These are phyloP conservation scores for Empis stercorea DNA, from an alignment of 2,888 invertebrate species.

Conservation along the genomic window DNA sequence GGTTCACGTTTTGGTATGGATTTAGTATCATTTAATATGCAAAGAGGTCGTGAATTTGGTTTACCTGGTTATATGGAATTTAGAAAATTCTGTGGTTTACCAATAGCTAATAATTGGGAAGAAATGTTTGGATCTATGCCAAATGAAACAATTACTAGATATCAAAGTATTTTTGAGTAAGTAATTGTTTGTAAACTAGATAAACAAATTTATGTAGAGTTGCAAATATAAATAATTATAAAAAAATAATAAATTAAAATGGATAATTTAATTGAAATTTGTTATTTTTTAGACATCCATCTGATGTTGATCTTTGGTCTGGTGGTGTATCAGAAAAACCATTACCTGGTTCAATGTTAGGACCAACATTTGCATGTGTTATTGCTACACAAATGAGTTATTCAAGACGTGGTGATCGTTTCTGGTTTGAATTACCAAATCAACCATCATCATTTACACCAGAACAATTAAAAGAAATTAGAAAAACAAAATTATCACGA, in stretches of 20 bases:
- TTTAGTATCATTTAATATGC: conserved; percentile 85
- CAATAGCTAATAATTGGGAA: conserved; percentile 59
- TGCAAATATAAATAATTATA: background rate
- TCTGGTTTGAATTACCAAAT: conserved; percentile 87
- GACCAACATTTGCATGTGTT: conserved; percentile 87
- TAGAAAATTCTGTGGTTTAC: conserved; percentile 79
- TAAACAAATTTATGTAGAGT: background rate
- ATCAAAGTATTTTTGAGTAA: conserved; percentile 71
- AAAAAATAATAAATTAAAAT: background rate
- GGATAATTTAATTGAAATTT: no score
- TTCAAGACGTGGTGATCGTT: conserved; percentile 78
- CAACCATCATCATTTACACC: conserved; percentile 84
- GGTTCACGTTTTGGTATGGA: conserved; percentile 67
- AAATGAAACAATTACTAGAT: conserved; percentile 72
- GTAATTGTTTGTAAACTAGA: conserved; percentile 19
- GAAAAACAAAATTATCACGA: conserved; percentile 66
- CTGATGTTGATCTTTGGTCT: conserved; percentile 89
- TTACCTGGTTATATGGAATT: conserved; percentile 88
- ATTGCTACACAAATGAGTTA: conserved; percentile 89
- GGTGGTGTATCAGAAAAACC: conserved; percentile 87
- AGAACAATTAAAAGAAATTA: conserved; percentile 71
- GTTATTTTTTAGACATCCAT: conserved; percentile 57
- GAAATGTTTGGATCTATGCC: conserved; percentile 79
- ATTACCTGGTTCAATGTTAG: conserved; percentile 81
- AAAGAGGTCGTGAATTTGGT: conserved; percentile 82